Evolutionary conservation across 1,140 invertebrate species (phyloP).

Genomic region (Pseudachorutes palmiensis): DNA sequence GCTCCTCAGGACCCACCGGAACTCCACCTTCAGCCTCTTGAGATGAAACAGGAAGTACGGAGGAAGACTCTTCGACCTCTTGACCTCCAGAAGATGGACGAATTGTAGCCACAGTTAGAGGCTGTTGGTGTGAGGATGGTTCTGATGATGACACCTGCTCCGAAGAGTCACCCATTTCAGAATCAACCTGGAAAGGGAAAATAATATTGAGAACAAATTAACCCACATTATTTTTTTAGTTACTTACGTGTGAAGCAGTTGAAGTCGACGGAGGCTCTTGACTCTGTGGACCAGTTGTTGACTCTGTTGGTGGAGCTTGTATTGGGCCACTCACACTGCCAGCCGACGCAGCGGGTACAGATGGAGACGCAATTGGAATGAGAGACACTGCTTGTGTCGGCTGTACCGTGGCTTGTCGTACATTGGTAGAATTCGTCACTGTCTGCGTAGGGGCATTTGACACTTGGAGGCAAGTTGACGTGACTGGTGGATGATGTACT

Average conservation of each 20-base stretch:
- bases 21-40: background rate
- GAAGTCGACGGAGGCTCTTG: constrained; percentile 38
- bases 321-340: background rate
- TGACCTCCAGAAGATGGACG: constrained; percentile 19
- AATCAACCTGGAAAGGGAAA: constrained; percentile 19
- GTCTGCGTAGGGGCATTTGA: constrained; percentile 31
- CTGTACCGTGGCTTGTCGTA: constrained; percentile 38
- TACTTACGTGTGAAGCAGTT: constrained; percentile 27
- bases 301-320: constrained; percentile 26
- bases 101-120: constrained; percentile 27
- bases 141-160: constrained; percentile 37
- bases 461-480: no score
- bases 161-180: constrained; percentile 36
- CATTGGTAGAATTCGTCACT: constrained; percentile 29
- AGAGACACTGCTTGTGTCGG: constrained; percentile 37
- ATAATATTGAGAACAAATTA: constrained; percentile 3
- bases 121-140: constrained; percentile 27
- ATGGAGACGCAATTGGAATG: constrained; percentile 13
- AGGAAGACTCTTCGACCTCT: constrained; percentile 25
- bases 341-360: constrained; percentile 10
- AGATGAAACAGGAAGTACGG: background rate
- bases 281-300: constrained; percentile 4
- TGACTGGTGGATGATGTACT: constrained; percentile 33
- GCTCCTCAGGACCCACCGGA: constrained; percentile 26
- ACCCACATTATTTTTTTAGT: background rate